Evolutionary conservation across 2,113 vertebrate species (phyloP).

Genomic region (Pholis gunnellus): DNA sequence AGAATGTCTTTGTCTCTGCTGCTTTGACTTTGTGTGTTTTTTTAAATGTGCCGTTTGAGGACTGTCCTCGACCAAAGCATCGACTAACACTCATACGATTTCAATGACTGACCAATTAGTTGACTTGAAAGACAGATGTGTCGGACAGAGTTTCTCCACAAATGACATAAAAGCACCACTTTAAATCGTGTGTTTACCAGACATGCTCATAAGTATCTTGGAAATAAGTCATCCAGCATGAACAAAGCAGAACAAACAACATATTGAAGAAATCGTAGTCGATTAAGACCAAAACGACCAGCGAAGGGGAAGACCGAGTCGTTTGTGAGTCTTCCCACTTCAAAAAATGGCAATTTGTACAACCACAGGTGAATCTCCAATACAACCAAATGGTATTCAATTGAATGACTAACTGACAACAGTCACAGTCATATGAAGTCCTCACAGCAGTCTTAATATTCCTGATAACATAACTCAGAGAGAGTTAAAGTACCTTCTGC

Average conservation of each 20-base stretch:
- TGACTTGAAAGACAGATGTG: not conserved
- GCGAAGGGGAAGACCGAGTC: not conserved
- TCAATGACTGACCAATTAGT: too few relatives aligned
- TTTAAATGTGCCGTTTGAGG: not conserved
- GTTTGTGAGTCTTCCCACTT: not conserved
- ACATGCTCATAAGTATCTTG: not conserved
- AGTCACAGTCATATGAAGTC: not conserved
- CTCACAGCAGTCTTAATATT: not conserved
- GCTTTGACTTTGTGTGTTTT: too few relatives aligned
- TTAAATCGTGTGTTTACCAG: not conserved
- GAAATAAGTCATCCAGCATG: not conserved
- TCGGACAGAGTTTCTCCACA: not conserved
- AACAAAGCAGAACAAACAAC: not conserved
- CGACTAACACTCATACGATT: not conserved
- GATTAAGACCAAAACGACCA: not conserved
- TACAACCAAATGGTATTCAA: not conserved
- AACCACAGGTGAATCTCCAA: not conserved
- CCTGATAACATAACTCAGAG: not conserved
- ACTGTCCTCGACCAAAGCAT: not conserved
- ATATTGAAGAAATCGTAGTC: not conserved
- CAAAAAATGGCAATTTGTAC: not conserved
- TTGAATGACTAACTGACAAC: not conserved
- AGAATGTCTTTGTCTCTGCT: too few relatives aligned
- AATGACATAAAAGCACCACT: not conserved
- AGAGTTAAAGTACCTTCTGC: not conserved